Percentiles rank a stretch among this genome's conserved stretches.
Conservation (phyloP, 2,113 vertebrate genomes). For the Bos javanicus region DNA sequence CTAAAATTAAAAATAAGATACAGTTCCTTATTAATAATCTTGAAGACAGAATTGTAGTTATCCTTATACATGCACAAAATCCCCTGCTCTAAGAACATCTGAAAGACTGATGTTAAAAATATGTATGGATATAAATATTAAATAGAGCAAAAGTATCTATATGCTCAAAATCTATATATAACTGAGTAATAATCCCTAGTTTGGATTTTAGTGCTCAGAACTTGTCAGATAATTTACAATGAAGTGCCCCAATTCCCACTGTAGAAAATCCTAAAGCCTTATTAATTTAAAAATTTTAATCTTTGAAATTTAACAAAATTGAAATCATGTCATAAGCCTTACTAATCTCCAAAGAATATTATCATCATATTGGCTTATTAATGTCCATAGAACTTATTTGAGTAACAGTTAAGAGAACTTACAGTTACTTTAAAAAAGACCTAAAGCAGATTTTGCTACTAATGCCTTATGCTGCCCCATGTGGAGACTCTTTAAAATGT, state of each 20-base stretch:
- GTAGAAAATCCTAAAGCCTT: conserved; percentile 11
- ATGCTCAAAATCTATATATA: not conserved
- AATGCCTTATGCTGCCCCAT: not conserved
- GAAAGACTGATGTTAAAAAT: conserved; percentile 36
- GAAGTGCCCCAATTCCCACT: conserved; percentile 20
- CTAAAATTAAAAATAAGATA: conserved; percentile 12
- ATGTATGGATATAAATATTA: conserved; percentile 28
- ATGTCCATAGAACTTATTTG: not conserved
- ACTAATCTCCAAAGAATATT: conserved; percentile 46
- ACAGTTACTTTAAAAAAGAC: conserved; percentile 14
- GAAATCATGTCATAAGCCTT: conserved; percentile 57
- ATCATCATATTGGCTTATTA: conserved; percentile 45
- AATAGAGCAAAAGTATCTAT: not conserved
- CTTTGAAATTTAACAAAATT: conserved; percentile 62
- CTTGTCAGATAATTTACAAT: conserved; percentile 47
- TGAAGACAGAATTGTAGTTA: conserved; percentile 31
- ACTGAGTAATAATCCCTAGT: conserved; percentile 15
- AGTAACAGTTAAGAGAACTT: conserved; percentile 23
- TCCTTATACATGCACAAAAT: not conserved
- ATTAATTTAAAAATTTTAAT: conserved; percentile 10
- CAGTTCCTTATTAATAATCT: not conserved
- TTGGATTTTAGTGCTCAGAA: conserved; percentile 49
- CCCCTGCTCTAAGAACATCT: not conserved
- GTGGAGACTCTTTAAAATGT: not conserved
- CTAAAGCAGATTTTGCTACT: conserved; percentile 7